A percentile compares a stretch with the other conserved stretches of the same genome.
Conservation (phyloP, 23 tunicate species). For the Trididemnum clinides region DNA sequence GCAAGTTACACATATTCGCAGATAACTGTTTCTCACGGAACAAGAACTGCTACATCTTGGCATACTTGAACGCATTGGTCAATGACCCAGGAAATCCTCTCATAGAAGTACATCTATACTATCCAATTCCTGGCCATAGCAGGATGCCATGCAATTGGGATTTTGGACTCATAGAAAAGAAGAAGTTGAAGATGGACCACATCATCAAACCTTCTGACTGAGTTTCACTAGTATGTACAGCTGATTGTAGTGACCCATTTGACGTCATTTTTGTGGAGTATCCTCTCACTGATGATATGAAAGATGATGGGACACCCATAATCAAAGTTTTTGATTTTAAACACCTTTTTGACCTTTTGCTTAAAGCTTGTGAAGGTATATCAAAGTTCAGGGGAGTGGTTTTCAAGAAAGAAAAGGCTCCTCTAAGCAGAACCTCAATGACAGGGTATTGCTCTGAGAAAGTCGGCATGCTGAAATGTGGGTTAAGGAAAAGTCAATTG, state of each 20-base stretch:
- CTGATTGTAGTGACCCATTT: not conserved
- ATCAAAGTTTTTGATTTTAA: not conserved
- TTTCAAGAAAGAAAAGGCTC: not conserved
- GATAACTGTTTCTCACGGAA: conserved; percentile 23
- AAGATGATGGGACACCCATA: not conserved
- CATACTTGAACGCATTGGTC: not conserved
- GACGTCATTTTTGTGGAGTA: not conserved
- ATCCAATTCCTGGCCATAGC: conserved; percentile 16
- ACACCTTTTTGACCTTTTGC: not conserved
- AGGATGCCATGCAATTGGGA: conserved; percentile 12
- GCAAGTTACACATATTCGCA: not conserved
- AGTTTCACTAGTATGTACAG: not conserved
- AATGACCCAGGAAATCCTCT: not conserved
- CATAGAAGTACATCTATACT: not conserved
- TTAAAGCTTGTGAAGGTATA: not conserved
- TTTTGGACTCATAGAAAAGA: conserved; percentile 3
- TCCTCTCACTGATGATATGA: not conserved
- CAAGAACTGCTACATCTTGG: not conserved
- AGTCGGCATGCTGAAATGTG: not conserved
- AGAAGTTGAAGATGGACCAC: not conserved
- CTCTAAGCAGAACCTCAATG: not conserved
- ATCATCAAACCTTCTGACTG: not conserved
- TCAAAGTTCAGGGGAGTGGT: not conserved
- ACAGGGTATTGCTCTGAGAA: not conserved
- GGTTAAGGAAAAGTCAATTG: not conserved